Evolutionary conservation across 2,113 vertebrate genomes (phyloP).

Genomic region (Urocitellus parryii): DNA sequence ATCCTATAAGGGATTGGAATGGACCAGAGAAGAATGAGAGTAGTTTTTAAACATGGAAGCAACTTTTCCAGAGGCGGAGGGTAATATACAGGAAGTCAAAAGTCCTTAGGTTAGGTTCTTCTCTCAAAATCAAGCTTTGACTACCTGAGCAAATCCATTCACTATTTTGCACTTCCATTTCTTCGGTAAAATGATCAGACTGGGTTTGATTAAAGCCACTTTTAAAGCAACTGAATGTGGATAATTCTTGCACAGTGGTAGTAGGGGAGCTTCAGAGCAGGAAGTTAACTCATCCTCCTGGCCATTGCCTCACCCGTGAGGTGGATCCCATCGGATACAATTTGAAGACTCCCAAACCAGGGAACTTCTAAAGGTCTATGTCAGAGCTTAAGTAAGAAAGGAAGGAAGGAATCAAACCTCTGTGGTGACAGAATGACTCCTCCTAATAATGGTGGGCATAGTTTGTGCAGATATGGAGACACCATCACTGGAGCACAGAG

Average conservation of each 20-base stretch:
- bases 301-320: background rate
- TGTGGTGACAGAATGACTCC: background rate
- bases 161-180: background rate
- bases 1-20: background rate
- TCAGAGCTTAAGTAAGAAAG: background rate
- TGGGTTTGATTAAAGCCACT: background rate
- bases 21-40: background rate
- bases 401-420: background rate
- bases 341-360: background rate
- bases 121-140: background rate
- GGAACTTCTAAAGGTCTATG: background rate
- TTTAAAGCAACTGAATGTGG: background rate
- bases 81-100: background rate
- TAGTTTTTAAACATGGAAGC: background rate
- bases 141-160: background rate
- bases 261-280: background rate
- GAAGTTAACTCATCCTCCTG: background rate
- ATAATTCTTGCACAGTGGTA: background rate
- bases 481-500: background rate
- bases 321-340: background rate
- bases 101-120: background rate
- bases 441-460: background rate
- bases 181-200: background rate
- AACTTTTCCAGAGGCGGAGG: background rate
- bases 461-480: background rate